A percentile compares a stretch with the other conserved stretches of the same genome.
phyloP scores from a whole-genome alignment of 2,888 invertebrate genomes.

The Hymenopus coronatus region DNA sequence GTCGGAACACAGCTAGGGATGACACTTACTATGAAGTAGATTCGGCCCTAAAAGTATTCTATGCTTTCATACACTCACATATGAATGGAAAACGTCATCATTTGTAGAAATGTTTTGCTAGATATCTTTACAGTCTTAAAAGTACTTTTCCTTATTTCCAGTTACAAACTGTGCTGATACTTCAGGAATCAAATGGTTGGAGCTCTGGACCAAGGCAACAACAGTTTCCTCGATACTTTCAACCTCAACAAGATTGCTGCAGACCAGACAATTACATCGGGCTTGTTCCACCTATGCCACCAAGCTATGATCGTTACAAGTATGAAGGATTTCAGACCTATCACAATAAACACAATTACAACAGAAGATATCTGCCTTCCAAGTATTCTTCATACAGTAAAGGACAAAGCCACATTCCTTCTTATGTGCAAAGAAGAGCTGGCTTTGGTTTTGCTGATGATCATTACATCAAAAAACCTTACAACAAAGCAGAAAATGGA shows the following conservation, averaged over 20 bases:
- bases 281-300: neutral
- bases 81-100: too few relatives aligned
- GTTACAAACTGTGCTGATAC: neutral
- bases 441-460: slow-evolving; percentile 12
- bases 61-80: too few relatives aligned
- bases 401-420: neutral
- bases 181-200: neutral
- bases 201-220: neutral
- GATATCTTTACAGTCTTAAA: too few relatives aligned
- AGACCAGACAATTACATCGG: neutral
- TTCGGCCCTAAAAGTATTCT: too few relatives aligned
- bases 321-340: neutral
- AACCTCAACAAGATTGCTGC: neutral
- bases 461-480: neutral
- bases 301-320: neutral
- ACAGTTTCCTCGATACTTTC: neutral
- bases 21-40: too few relatives aligned
- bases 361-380: neutral
- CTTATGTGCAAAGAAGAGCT: slow-evolving; percentile 1
- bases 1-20: too few relatives aligned
- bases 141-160: neutral
- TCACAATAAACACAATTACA: neutral
- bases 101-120: too few relatives aligned
- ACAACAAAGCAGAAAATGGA: neutral
- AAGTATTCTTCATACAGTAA: neutral